phyloP scores from a whole-genome alignment of 2,888 invertebrate genomes.

The Falcaria lacertinaria region DNA sequence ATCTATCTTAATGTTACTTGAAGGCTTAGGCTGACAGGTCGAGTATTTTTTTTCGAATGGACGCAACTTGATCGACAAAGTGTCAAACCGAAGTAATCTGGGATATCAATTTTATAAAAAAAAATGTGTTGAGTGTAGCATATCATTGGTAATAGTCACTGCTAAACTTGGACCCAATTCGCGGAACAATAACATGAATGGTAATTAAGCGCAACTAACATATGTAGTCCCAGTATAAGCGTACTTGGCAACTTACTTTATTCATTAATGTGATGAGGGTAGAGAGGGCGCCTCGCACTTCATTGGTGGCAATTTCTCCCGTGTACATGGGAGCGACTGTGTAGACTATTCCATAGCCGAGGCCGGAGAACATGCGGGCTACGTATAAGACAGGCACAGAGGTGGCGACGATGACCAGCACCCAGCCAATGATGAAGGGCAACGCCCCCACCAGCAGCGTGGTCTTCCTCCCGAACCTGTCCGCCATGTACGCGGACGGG shows the following conservation, averaged over 20 bases:
- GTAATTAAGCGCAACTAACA: no score
- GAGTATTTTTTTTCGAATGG: no score
- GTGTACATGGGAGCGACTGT: constrained; percentile 82
- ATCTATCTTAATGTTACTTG: no score
- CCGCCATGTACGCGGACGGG: constrained; percentile 81
- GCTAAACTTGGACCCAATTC: no score
- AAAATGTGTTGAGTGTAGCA: no score
- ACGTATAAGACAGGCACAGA: constrained; percentile 79
- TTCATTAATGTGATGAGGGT: constrained; percentile 79
- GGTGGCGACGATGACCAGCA: constrained; percentile 80
- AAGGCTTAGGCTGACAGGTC: no score
- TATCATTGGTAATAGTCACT: no score
- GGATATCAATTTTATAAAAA: no score
- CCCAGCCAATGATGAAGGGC: constrained; percentile 82
- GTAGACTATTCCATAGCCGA: constrained; percentile 82
- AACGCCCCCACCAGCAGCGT: constrained; percentile 81
- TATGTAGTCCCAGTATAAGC: no score
- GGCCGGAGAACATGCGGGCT: constrained; percentile 81
- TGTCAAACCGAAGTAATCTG: no score
- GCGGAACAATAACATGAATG: no score
- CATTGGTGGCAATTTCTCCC: constrained; percentile 81
- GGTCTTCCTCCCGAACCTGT: constrained; percentile 83
- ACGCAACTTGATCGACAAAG: no score
- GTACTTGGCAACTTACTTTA: constrained; percentile 55
- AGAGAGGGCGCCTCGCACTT: constrained; percentile 81